These are phyloP conservation scores for Oxyteleia sp. DNA, from an alignment of 2,888 invertebrate species.

Conservation along the genomic window DNA sequence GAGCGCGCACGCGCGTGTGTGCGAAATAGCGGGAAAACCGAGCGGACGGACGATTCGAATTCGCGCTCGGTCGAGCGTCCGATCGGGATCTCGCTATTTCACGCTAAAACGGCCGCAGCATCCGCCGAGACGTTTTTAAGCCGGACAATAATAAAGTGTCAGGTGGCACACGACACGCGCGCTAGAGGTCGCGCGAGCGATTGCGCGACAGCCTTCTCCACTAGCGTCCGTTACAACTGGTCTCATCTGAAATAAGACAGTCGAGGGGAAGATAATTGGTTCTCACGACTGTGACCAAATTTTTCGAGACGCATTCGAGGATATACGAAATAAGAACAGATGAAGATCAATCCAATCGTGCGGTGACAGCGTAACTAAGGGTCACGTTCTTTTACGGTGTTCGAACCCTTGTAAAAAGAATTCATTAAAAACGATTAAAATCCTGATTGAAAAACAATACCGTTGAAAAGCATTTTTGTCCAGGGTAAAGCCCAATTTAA, in stretches of 20 bases:
- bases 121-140: constrained; percentile 49
- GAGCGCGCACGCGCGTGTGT: constrained; percentile 37
- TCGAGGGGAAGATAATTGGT: constrained; percentile 27
- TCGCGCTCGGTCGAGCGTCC: constrained; percentile 40
- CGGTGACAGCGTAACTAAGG: too few species aligned
- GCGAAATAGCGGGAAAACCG: constrained; percentile 68
- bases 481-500: too few species aligned
- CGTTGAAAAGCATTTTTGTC: too few species aligned
- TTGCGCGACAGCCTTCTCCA: constrained; percentile 82
- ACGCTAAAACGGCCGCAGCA: constrained; percentile 53
- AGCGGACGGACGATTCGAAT: constrained; percentile 48
- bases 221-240: constrained; percentile 83
- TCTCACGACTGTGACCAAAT: constrained; percentile 26
- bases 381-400: too few species aligned
- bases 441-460: too few species aligned
- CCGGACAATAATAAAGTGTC: constrained; percentile 68
- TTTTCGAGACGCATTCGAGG: neutral
- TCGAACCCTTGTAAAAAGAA: too few species aligned
- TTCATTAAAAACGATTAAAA: too few species aligned
- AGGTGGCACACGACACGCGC: constrained; percentile 66
- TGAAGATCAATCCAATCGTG: neutral
- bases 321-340: neutral
- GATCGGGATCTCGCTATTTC: constrained; percentile 22
- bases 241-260: constrained; percentile 40
- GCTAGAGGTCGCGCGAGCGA: constrained; percentile 72